A percentile compares a stretch with the other conserved stretches of the same genome.
Conservation (phyloP, 1,140 invertebrate species). For the Rhyacophila brunnea region DNA sequence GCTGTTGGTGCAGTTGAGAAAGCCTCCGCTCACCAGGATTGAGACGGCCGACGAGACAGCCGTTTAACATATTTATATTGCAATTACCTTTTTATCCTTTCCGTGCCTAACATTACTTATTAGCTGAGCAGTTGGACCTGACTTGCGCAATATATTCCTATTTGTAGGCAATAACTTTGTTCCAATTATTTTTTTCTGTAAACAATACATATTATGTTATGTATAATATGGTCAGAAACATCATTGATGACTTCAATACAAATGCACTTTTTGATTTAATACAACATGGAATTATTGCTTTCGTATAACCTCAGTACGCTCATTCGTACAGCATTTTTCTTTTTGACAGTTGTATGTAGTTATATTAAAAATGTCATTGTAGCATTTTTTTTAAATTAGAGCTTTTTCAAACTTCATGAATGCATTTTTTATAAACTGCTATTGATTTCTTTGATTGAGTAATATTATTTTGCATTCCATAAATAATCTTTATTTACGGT, state of each 20-base stretch:
- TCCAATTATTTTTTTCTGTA: not conserved
- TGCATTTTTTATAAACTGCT: too few relatives aligned
- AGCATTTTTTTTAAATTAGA: too few relatives aligned
- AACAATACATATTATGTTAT: not conserved
- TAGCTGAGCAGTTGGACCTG: not conserved
- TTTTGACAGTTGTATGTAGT: too few relatives aligned
- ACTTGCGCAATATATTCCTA: not conserved
- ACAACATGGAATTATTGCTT: too few relatives aligned
- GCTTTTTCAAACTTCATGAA: too few relatives aligned
- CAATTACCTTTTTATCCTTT: not conserved
- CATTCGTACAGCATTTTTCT: too few relatives aligned
- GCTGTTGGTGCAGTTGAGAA: conserved; percentile 21
- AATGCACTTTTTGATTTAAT: too few relatives aligned
- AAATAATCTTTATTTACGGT: too few relatives aligned
- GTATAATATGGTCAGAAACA: not conserved
- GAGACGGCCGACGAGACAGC: conserved; percentile 30
- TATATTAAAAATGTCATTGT: too few relatives aligned
- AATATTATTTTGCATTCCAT: too few relatives aligned
- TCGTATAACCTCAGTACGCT: too few relatives aligned
- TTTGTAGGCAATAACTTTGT: not conserved
- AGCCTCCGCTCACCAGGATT: conserved; percentile 14
- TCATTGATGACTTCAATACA: not conserved
- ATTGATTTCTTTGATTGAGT: too few relatives aligned
- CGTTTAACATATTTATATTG: conserved; percentile 15
- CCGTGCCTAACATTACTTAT: not conserved